Percentiles rank a stretch among this genome's conserved stretches.
Conservation (phyloP, 2,888 invertebrate species). For the Chydorus sphaericus region DNA sequence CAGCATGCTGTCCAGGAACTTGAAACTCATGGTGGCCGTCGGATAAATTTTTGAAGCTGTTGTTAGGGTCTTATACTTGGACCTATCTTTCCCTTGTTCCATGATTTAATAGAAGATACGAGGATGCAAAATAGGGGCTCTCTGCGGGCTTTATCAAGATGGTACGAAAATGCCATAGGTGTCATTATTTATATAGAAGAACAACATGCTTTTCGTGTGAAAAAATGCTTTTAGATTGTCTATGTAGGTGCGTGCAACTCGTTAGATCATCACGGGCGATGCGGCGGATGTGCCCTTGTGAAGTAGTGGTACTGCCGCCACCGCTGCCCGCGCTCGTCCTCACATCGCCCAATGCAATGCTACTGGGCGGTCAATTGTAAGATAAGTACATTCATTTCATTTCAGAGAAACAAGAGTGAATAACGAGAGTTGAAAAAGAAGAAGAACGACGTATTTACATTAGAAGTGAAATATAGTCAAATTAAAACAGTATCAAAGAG, state of each 20-base stretch:
- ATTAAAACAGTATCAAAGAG: no score
- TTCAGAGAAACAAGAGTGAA: no score
- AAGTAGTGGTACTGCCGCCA: neutral
- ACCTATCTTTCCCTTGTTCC: neutral
- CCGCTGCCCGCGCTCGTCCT: neutral
- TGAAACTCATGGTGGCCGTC: slow-evolving; percentile 69
- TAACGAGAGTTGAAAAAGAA: no score
- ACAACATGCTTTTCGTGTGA: no score
- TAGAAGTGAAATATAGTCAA: no score
- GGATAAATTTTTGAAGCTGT: neutral
- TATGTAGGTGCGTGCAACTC: neutral
- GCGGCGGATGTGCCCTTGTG: slow-evolving; percentile 3
- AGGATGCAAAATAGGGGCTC: no score
- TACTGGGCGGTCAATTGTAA: neutral
- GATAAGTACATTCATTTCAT: neutral
- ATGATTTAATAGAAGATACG: neutral
- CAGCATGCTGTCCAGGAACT: slow-evolving; percentile 96
- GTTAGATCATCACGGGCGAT: slow-evolving; percentile 5
- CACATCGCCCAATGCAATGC: neutral
- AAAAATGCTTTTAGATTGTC: no score
- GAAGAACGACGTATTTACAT: no score
- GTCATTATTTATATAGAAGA: no score
- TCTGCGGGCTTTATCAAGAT: no score
- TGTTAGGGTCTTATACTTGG: no score
- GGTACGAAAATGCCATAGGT: no score